These are phyloP conservation scores for Pseudopodoces humilis DNA, from an alignment of 2,113 vertebrate genomes.

Conservation along the genomic window DNA sequence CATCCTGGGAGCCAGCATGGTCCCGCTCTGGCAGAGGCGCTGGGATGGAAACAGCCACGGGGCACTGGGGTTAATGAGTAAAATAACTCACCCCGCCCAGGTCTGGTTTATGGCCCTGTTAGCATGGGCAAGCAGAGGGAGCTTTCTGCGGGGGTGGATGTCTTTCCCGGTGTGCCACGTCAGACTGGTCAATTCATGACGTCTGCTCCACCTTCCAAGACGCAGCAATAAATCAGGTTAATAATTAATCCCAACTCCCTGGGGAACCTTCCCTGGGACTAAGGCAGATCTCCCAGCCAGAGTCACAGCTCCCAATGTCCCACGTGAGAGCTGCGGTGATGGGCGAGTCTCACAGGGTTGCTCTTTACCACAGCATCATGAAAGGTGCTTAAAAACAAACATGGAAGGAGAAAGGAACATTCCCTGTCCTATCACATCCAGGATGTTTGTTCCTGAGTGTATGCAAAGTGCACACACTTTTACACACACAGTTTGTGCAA, in stretches of 20 bases:
- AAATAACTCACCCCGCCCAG: rapidly evolving
- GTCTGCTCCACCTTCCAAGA: not conserved
- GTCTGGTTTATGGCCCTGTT: not conserved
- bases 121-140: not conserved
- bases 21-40: not conserved
- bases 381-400: not conserved
- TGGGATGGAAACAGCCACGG: not conserved
- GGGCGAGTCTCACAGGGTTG: not conserved
- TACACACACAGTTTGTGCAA: not conserved
- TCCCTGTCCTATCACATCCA: not conserved
- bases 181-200: not conserved
- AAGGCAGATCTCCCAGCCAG: not conserved
- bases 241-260: not conserved
- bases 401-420: not conserved
- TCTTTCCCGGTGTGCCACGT: not conserved
- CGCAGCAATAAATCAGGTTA: not conserved
- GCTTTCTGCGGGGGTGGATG: not conserved
- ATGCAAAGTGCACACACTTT: not conserved
- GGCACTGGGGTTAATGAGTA: not conserved
- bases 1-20: not conserved
- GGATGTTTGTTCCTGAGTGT: not conserved
- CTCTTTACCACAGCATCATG: not conserved
- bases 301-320: not conserved
- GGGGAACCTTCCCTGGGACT: not conserved
- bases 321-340: not conserved